Conservation (phyloP, 2,113 vertebrate genomes). For the Ochotona princeps region DNA sequence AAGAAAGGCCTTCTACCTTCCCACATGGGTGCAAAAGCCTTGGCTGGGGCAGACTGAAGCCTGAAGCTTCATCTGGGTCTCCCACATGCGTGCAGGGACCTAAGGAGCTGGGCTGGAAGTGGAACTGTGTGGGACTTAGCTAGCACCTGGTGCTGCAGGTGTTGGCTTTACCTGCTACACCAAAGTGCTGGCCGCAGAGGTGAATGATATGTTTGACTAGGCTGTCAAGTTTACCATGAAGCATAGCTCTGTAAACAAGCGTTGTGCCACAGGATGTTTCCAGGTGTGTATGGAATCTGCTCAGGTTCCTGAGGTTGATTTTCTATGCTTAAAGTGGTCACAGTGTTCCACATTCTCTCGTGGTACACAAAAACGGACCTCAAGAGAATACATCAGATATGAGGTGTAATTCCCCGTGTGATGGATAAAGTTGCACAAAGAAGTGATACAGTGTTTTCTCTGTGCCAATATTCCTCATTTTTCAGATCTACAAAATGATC, state of each 20-base stretch:
- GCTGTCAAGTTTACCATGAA: neutral
- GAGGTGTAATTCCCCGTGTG: no score
- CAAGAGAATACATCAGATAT: neutral
- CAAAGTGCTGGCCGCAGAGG: neutral
- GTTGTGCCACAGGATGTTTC: neutral
- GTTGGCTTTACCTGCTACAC: no score
- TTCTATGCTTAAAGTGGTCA: neutral
- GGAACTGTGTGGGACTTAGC: no score
- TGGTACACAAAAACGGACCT: no score
- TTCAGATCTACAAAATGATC: constrained; percentile 28
- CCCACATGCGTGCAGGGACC: no score
- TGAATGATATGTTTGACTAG: neutral
- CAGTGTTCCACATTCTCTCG: neutral
- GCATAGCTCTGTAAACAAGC: constrained; percentile 11
- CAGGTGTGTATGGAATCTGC: neutral
- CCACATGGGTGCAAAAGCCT: no score
- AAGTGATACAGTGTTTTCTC: constrained; percentile 37
- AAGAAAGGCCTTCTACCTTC: no score
- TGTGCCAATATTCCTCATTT: constrained; percentile 22
- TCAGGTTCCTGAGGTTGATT: constrained; percentile 2
- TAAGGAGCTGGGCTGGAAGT: no score
- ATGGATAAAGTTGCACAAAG: neutral
- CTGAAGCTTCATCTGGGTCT: no score
- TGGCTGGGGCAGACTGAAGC: no score
- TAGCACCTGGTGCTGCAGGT: no score